phyloP scores from a whole-genome alignment of 2,797 vertebrate species.

The Triplophysa yarkandensis region DNA sequence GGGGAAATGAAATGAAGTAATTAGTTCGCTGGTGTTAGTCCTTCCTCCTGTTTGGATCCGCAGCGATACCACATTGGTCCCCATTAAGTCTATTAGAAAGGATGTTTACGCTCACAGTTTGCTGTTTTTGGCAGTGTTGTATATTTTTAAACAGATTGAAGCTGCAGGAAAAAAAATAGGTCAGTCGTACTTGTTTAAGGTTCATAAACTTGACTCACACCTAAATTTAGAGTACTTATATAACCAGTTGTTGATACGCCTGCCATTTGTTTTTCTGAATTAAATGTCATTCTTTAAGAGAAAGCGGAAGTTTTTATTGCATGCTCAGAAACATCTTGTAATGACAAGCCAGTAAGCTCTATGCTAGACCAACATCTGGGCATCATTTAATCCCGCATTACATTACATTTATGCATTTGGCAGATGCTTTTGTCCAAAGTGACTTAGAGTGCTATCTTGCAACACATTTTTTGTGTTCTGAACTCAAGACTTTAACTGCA shows the following conservation, averaged over 20 bases:
- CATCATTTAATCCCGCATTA: conserved; percentile 7
- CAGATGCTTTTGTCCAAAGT: conserved; percentile 1
- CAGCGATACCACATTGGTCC: conserved; percentile 73
- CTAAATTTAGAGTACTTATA: not conserved
- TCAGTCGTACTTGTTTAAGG: not conserved
- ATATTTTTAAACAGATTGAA: not conserved
- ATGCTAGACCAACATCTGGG: conserved; percentile 9
- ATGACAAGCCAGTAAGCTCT: conserved; percentile 10
- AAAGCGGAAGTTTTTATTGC: conserved; percentile 3
- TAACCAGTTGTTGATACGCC: not conserved
- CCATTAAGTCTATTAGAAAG: conserved; percentile 74
- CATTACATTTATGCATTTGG: not conserved
- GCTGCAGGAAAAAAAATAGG: not conserved
- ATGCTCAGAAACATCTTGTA: not conserved
- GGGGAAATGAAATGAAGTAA: conserved; percentile 82
- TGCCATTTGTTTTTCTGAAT: not conserved
- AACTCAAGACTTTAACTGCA: not conserved
- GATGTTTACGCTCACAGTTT: conserved; percentile 69
- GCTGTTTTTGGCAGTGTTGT: conserved; percentile 67
- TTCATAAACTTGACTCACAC: not conserved
- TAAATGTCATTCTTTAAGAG: not conserved
- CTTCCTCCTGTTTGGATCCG: conserved; percentile 70
- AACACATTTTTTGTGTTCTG: not conserved
- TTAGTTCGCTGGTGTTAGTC: conserved; percentile 78
- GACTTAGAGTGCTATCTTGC: not conserved